These are phyloP conservation scores for Tragelaphus imberbis DNA, from an alignment of 2,113 vertebrate species.

Conservation along the genomic window DNA sequence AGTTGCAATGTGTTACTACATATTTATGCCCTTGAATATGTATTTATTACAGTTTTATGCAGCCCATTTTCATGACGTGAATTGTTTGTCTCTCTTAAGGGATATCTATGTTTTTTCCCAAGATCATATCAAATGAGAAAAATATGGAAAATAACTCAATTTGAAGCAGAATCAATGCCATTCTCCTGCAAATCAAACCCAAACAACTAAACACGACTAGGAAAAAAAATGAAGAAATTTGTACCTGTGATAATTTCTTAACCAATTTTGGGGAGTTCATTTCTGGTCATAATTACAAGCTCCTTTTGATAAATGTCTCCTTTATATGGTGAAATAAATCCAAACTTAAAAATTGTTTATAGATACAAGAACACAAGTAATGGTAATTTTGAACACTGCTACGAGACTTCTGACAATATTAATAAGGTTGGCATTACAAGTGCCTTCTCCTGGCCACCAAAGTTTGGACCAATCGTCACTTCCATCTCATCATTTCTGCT, in stretches of 20 bases:
- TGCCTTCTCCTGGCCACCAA: neutral
- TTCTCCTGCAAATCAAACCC: constrained; percentile 51
- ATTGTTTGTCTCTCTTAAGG: constrained; percentile 75
- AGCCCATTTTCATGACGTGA: constrained; percentile 74
- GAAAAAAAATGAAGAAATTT: neutral
- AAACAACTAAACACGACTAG: constrained; percentile 64
- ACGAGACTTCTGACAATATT: neutral
- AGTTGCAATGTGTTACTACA: constrained; percentile 71
- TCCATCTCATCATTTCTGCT: neutral
- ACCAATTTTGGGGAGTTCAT: neutral
- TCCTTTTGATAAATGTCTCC: constrained; percentile 18
- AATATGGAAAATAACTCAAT: constrained; percentile 71
- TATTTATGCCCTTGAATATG: constrained; percentile 72
- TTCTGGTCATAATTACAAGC: neutral
- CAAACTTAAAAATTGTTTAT: constrained; percentile 35
- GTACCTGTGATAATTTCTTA: constrained; percentile 35
- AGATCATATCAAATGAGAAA: constrained; percentile 70
- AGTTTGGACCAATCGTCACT: neutral
- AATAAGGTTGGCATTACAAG: neutral
- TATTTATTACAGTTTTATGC: constrained; percentile 75
- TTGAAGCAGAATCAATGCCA: constrained; percentile 37
- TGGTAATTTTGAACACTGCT: neutral
- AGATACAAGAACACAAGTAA: constrained; percentile 14
- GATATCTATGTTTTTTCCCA: constrained; percentile 63
- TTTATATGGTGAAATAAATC: constrained; percentile 40